Evolutionary conservation across 2,888 invertebrate species (phyloP).

Genomic region (Hirtodrosophila confusa): DNA sequence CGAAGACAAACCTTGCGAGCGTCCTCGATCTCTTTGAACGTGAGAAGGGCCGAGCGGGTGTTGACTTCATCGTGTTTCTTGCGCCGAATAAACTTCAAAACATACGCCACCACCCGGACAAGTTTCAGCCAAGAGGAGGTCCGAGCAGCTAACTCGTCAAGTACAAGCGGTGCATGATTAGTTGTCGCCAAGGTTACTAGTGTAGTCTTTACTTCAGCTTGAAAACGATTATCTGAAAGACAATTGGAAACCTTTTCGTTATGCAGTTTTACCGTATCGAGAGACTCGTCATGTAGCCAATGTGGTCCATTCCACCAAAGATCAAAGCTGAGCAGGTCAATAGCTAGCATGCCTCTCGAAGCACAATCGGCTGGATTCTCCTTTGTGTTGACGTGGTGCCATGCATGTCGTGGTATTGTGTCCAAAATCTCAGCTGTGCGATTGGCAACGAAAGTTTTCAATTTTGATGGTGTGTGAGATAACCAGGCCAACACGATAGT

Average conservation of each 20-base stretch:
- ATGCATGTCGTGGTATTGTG: not conserved
- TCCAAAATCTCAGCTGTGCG: constrained; percentile 2
- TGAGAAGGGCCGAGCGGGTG: no score
- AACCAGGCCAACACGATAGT: constrained; percentile 1
- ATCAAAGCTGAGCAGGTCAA: not conserved
- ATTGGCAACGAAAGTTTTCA: constrained; percentile 8
- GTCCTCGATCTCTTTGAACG: no score
- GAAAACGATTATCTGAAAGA: not conserved
- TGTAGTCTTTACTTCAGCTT: not conserved
- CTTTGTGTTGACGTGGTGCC: constrained; percentile 3
- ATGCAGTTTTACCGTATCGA: not conserved
- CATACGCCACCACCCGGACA: constrained; percentile 1
- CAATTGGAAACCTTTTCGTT: no score
- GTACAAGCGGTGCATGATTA: not conserved
- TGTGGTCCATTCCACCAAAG: constrained; percentile 3
- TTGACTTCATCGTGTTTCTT: not conserved
- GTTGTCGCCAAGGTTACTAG: not conserved
- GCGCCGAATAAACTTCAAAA: not conserved
- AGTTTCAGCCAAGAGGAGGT: not conserved
- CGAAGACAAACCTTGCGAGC: no score
- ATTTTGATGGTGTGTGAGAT: constrained; percentile 1
- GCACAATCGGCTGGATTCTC: constrained; percentile 11
- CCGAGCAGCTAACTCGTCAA: not conserved
- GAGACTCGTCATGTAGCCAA: not conserved
- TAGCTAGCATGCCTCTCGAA: constrained; percentile 5